These are phyloP conservation scores for Acanthosepion lycidas DNA, from an alignment of 2,888 invertebrate genomes.

Conservation along the genomic window DNA sequence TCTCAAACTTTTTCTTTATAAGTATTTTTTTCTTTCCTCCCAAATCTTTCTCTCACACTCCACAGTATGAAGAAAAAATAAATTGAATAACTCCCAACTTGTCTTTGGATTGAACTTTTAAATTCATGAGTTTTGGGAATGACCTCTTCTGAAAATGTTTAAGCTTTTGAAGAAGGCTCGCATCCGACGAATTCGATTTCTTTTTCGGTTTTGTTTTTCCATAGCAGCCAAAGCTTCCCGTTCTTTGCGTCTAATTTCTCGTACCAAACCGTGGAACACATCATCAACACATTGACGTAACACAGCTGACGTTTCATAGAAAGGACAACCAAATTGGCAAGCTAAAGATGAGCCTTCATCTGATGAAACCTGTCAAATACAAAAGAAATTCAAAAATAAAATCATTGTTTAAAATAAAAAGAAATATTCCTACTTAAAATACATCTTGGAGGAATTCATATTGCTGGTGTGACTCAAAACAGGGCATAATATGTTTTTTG, in stretches of 20 bases:
- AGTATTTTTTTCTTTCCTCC: not conserved
- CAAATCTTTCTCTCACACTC: not conserved
- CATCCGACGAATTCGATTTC: constrained; percentile 58
- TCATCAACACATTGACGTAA: constrained; percentile 91
- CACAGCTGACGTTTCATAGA: constrained; percentile 93
- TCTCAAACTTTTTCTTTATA: not conserved
- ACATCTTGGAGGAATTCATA: too few species aligned
- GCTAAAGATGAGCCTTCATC: constrained; percentile 90
- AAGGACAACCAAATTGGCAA: constrained; percentile 89
- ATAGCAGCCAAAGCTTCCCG: constrained; percentile 56
- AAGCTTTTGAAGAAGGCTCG: constrained; percentile 58
- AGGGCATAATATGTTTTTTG: too few species aligned
- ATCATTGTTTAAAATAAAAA: too few species aligned
- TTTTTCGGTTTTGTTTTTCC: constrained; percentile 59
- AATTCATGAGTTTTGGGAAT: constrained; percentile 42
- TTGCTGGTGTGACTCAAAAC: too few species aligned
- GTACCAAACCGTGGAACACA: constrained; percentile 90
- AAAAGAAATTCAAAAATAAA: not conserved
- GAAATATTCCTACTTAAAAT: too few species aligned
- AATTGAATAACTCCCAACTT: not conserved
- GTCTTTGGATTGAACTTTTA: not conserved
- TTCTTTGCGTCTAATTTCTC: constrained; percentile 82
- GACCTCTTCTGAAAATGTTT: constrained; percentile 56
- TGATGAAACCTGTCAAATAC: constrained; percentile 80
- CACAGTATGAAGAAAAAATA: not conserved